Conservation (phyloP, 2,113 vertebrate genomes). For the Eulemur macaco region DNA sequence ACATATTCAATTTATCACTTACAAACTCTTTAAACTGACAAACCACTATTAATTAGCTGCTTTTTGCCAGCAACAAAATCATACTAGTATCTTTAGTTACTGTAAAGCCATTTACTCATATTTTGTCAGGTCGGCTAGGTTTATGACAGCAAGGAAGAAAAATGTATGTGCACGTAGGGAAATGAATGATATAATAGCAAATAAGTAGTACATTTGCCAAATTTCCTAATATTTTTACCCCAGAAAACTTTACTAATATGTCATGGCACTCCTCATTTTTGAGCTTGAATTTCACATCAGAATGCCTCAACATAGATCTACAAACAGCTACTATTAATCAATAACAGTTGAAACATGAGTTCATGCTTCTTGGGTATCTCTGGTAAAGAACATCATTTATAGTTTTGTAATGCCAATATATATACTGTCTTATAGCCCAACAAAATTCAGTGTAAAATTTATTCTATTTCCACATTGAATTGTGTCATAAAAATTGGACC, state of each 20-base stretch:
- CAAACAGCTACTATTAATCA: neutral
- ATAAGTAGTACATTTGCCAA: neutral
- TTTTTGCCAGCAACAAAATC: neutral
- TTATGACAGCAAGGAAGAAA: neutral
- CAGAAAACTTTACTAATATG: neutral
- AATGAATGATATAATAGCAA: constrained; percentile 2
- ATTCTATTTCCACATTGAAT: neutral
- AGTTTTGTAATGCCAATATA: neutral
- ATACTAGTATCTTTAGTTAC: neutral
- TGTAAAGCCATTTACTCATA: neutral
- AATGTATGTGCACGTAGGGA: neutral
- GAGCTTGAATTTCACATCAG: neutral
- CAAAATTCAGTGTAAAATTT: neutral
- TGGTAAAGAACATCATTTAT: neutral
- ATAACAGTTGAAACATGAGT: neutral
- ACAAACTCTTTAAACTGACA: neutral
- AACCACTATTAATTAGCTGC: neutral
- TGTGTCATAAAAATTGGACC: neutral
- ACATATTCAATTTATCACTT: neutral
- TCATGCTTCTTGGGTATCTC: neutral
- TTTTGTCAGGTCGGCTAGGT: neutral
- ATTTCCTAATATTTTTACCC: neutral
- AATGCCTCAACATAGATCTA: neutral
- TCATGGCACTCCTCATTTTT: neutral
- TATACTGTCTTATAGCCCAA: neutral